Conservation (phyloP, 2,797 vertebrate genomes). For the Pangasius djambal region DNA sequence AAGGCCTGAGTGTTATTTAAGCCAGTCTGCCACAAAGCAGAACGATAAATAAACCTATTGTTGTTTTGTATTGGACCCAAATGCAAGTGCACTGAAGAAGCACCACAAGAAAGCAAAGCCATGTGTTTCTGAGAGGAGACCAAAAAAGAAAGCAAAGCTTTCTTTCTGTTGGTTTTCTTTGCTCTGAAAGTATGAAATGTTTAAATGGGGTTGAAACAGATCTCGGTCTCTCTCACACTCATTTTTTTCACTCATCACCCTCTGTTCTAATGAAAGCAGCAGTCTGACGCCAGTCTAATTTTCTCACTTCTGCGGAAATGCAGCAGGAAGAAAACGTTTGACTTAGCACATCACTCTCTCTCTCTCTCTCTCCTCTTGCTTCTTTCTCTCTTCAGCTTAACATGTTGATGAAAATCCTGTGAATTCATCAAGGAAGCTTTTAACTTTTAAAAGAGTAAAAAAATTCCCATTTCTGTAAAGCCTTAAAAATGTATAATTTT, state of each 20-base stretch:
- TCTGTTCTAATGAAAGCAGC: conserved; percentile 26
- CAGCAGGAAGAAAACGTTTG: conserved; percentile 62
- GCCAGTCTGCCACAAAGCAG: conserved; percentile 75
- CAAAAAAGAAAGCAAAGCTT: conserved; percentile 35
- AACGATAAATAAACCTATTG: conserved; percentile 79
- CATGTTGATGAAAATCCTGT: conserved; percentile 75
- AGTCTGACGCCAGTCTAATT: conserved; percentile 39
- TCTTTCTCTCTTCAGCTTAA: conserved; percentile 54
- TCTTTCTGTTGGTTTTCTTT: conserved; percentile 48
- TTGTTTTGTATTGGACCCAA: conserved; percentile 75
- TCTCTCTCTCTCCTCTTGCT: conserved; percentile 37
- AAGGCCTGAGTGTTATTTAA: conserved; percentile 77
- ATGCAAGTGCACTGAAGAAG: conserved; percentile 57
- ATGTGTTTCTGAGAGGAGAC: conserved; percentile 54
- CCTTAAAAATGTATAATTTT: background rate
- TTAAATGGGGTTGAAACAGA: conserved; percentile 47
- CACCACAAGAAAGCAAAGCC: conserved; percentile 51
- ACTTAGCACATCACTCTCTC: conserved; percentile 60
- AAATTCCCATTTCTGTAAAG: conserved; percentile 59
- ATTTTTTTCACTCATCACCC: conserved; percentile 17
- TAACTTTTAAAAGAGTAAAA: conserved; percentile 73
- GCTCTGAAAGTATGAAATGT: conserved; percentile 38
- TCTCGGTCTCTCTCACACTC: background rate
- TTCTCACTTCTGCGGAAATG: conserved; percentile 37
- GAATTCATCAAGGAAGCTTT: conserved; percentile 76